Evolutionary conservation across 2,888 invertebrate species (phyloP), one percentile per base, ranked within the genome.

Genomic region (Asteroscopus sphinx): DNA sequence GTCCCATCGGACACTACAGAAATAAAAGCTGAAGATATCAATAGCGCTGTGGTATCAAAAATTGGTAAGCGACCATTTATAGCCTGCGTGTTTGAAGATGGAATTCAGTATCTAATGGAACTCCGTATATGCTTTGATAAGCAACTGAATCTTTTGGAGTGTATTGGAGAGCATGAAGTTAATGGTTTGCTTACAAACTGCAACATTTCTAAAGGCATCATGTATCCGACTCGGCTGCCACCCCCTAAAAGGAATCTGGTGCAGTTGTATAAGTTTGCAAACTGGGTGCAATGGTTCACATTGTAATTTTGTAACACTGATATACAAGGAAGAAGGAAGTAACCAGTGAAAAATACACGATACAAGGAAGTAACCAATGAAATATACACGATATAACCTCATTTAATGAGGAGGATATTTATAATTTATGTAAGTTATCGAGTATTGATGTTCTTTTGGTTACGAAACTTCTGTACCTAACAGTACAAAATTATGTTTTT

Each of bases 61-160:
- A 80, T 96, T 5, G 95, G 95, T 4, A 95, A 95, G 63, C 95
- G 95, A 60, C 96, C 96, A 0, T 92, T 94, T 51, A 93, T 97
- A 35, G 93, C 95, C 71, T 97, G 97, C 77, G 85, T 94, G 4
- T 89, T 89, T 32, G 96, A 96, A 80, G 88, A 94, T 0, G 94
- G 95, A 13, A 85, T 94, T 9, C 95, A 95, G 0, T 96, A 95
- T 77, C 77, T 97, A 30, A 95, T 95, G 40, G 97, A 97, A 83
- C 95, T 97, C 30, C 92, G 96, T 25, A 93, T 97, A 51, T 97
- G 97, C 77, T 96, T 97, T 66, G 93, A 96, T 80, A 97, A 96
- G 78, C 82, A 87, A 0, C 83, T 97, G 33, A 83, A 95, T 15
- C 74, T 96, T 8, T 94, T 95, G 6, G 95, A 97, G 79, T 97